Base-by-base conservation (phyloP, 2,113 vertebrate genomes). In the Pipa parva region DNA sequence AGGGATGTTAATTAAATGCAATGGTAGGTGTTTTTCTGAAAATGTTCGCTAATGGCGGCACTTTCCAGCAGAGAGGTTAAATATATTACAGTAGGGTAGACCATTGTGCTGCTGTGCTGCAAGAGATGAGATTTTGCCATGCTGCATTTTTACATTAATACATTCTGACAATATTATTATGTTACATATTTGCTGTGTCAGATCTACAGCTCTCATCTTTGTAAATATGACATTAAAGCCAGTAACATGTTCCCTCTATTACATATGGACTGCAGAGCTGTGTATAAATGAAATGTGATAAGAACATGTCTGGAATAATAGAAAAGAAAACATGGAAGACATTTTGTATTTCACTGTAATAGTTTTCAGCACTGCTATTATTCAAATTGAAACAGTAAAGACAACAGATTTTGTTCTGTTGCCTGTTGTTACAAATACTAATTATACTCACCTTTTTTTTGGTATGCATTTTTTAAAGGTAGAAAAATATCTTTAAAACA, bases 151-250 rank as follows among this genome's bases (percentile, higher is more conserved):
- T 72, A 68, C 58, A 74, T 72, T 79, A 82, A 80, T 70, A 63
- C 64, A 77, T 84, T 74, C 71, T 77, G 80, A 80, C 75, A 78
- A 51, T 63, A 37, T 75, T 79, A 81, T 80, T 79, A 81, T 39
- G 49, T 66, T 78, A 63, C 7, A 60, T 77, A 61, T 79, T 81
- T 82, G 75, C 72, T 50, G 48, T 75, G 64, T 60, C 67, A 61
- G 72, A 78, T 79, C 69, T 78, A 59, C 57, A 57, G 64, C 73
- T 76, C 77, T 83, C 73, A 75, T 84, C 78, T 79, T 72, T 61
- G 63, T 51, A 63, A 80, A 73, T 28, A 15, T 74, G 72, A 65
- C 74, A 74, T 73, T 81, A 66, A 63, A 8, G 54, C 75, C 70
- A 66, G 50, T 74, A 78, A 73, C 76, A 62, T 28, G 28, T 73